These are phyloP conservation scores for Collichthys lucidus DNA, from an alignment of 2,113 vertebrate species.

Conservation along the genomic window DNA sequence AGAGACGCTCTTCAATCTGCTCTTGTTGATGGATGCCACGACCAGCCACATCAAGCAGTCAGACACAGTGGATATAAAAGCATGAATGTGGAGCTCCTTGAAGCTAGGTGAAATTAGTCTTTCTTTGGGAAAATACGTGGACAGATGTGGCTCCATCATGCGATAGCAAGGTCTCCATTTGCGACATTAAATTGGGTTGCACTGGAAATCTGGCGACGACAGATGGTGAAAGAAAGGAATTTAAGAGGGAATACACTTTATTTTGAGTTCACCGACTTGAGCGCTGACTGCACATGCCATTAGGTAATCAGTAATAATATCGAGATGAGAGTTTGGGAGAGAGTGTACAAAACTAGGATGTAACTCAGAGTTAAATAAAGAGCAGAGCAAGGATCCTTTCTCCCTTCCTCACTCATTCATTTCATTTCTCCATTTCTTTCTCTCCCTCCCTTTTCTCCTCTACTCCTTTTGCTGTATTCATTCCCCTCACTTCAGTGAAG, in stretches of 20 bases:
- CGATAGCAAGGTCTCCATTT: background rate
- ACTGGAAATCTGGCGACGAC: background rate
- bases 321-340: background rate
- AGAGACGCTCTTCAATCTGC: no score
- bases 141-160: background rate
- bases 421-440: background rate
- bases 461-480: background rate
- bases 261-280: no score
- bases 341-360: no score
- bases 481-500: slow-evolving; percentile 30
- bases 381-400: background rate
- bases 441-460: background rate
- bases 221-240: background rate
- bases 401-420: background rate
- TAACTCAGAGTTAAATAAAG: background rate
- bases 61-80: background rate
- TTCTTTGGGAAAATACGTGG: background rate
- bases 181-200: background rate
- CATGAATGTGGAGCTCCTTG: background rate
- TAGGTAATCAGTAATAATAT: background rate
- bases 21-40: no score
- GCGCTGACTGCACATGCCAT: no score
- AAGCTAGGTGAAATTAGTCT: background rate
- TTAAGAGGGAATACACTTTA: background rate
- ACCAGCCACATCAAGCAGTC: no score